Percentiles rank a stretch among this genome's conserved stretches.
Conservation (phyloP, 92 coral and sea anemone species). For the Bergia sp. region DNA sequence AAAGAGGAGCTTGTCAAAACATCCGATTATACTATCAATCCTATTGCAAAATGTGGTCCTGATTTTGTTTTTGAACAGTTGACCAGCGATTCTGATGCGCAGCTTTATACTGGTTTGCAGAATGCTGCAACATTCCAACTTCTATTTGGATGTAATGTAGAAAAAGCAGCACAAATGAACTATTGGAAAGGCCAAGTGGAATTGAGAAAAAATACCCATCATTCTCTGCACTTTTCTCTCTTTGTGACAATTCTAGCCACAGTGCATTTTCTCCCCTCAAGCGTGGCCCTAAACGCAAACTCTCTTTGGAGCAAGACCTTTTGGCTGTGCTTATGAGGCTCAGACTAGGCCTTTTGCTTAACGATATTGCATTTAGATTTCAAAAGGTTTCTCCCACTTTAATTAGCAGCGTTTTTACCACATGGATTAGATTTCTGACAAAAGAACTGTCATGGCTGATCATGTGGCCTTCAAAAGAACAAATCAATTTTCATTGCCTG, state of each 20-base stretch:
- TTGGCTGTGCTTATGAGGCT: slow-evolving; percentile 31
- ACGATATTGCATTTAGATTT: slow-evolving; percentile 48
- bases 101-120: slow-evolving; percentile 43
- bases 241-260: neutral
- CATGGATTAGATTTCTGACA: slow-evolving; percentile 36
- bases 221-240: neutral
- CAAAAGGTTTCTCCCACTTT: neutral
- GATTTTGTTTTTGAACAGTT: slow-evolving; percentile 24
- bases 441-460: slow-evolving; percentile 48
- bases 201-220: neutral
- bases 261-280: neutral
- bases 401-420: slow-evolving; percentile 1
- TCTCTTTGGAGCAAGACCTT: slow-evolving; percentile 41
- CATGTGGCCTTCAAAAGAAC: slow-evolving; percentile 49
- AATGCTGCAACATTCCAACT: slow-evolving; percentile 22
- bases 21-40: neutral
- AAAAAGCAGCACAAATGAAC: slow-evolving; percentile 31
- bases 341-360: slow-evolving; percentile 26
- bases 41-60: neutral
- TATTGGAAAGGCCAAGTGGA: slow-evolving; percentile 30
- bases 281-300: slow-evolving; percentile 44
- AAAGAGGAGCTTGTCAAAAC: neutral
- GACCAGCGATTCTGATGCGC: slow-evolving; percentile 37
- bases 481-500: slow-evolving; percentile 47
- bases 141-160: neutral